These are phyloP conservation scores for Andrena trimmerana DNA, from an alignment of 2,888 invertebrate species.

Conservation along the genomic window DNA sequence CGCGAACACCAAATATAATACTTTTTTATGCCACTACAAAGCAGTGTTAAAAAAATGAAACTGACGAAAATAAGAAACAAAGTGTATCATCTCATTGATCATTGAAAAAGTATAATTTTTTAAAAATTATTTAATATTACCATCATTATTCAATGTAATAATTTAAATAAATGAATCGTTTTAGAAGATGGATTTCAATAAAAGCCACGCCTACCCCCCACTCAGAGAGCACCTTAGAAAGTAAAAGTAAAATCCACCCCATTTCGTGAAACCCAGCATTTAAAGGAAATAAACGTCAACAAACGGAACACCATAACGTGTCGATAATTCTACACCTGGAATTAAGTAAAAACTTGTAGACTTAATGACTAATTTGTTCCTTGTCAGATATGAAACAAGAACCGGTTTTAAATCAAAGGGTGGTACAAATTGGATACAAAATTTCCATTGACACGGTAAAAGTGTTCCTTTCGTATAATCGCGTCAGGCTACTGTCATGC, in stretches of 20 bases:
- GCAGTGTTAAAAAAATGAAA: too few relatives aligned
- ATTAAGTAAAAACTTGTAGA: conserved; percentile 1
- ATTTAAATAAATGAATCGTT: too few relatives aligned
- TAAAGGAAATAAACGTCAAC: not conserved
- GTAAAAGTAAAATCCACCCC: too few relatives aligned
- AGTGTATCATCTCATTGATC: too few relatives aligned
- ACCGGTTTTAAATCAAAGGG: not conserved
- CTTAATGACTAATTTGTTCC: conserved; percentile 2
- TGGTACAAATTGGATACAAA: not conserved
- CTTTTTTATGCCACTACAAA: too few relatives aligned
- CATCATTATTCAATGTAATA: too few relatives aligned
- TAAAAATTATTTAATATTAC: too few relatives aligned
- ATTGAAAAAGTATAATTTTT: too few relatives aligned
- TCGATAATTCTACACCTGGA: not conserved
- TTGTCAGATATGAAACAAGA: not conserved
- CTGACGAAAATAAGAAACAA: not conserved
- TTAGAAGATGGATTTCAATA: too few relatives aligned
- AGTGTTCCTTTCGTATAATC: conserved; percentile 6
- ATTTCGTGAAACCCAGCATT: not conserved
- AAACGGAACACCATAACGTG: not conserved
- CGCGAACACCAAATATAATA: too few relatives aligned
- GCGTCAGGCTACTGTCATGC: not conserved
- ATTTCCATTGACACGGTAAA: not conserved
- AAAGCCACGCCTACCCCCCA: too few relatives aligned
- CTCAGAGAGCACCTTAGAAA: too few relatives aligned